A percentile compares a stretch with the other conserved stretches of the same genome.
phyloP scores from a whole-genome alignment of 1,140 invertebrate species.

The Maniola jurtina region DNA sequence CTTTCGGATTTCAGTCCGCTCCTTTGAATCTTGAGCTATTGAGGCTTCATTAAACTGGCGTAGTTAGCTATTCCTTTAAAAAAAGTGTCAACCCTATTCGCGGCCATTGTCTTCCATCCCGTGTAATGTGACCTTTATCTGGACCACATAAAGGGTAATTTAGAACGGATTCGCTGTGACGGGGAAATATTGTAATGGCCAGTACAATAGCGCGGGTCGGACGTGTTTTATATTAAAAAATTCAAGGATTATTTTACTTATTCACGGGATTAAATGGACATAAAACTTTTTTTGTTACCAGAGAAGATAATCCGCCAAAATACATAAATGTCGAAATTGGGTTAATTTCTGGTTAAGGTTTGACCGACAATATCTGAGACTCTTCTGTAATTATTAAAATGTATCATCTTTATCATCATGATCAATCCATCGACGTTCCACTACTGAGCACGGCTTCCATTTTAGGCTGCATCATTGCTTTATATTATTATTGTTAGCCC shows the following conservation, averaged over 20 bases:
- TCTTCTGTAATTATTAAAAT: no score
- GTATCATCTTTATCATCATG: no score
- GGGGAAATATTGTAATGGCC: constrained; percentile 17
- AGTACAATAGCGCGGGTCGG: constrained; percentile 2
- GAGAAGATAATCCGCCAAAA: background rate
- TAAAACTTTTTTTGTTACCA: background rate
- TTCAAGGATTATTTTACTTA: constrained; percentile 12
- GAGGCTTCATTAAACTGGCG: no score
- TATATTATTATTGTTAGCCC: no score
- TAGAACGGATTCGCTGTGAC: constrained; percentile 13
- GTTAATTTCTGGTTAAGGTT: no score
- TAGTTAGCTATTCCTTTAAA: no score
- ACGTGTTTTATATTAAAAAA: constrained; percentile 14
- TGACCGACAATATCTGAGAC: no score
- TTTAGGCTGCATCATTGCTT: no score
- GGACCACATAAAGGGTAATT: constrained; percentile 19
- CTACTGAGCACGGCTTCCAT: no score
- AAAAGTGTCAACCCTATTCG: background rate
- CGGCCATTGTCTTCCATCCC: constrained; percentile 13
- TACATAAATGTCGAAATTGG: background rate
- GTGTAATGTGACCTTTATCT: constrained; percentile 21
- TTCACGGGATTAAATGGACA: background rate
- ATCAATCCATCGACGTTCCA: no score
- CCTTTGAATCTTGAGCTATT: no score
- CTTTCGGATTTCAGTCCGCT: no score